Base-by-base conservation (phyloP, 2,888 invertebrate species). In the Heliconius hortense region DNA sequence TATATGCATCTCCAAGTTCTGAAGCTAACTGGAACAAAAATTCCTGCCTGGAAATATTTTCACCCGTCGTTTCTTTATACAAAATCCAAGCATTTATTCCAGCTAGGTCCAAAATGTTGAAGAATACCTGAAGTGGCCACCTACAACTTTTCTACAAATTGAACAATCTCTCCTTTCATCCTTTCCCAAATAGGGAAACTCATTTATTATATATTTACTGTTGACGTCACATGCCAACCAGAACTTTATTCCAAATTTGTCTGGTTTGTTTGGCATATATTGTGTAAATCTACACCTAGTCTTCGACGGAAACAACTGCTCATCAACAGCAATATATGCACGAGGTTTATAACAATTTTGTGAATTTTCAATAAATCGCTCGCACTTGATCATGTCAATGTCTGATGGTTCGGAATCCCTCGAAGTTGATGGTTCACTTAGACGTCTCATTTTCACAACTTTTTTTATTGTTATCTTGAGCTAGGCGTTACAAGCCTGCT, bases 321-420 rank as follows among this genome's bases (percentile, higher is more conserved):
- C 74, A 70, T 75, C 70, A n/a, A 75, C 59, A 70, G 59, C 35
- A 70, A 75, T 71, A 75, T 75, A 75, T 64, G 26, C 43, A 48
- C 63, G 60, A 28, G 69, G 59, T 60, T 75, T 74, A 83, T 63
- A 72, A 80, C 79, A 76, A 81, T 81, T 81, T 82, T 81, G 71
- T 80, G 75, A 2, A 73, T 78, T 78, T 79, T 76, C 80, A 76
- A 81, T 76, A 78, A 79, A 28, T 28, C 28, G 28, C 1, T 26
- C 26, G 2, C 26, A 26, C n/a, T n/a, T n/a, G n/a, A n/a, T n/a
- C n/a, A n/a, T n/a, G n/a, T n/a, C n/a, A n/a, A n/a, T n/a, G n/a
- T n/a, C n/a, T n/a, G n/a, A n/a, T n/a, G n/a, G n/a, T n/a, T n/a
- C 28, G 4, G 28, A 28, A 28, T 28, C 28, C 28, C 28, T 28